Evolutionary conservation across 1,140 invertebrate species (phyloP), one percentile per base, ranked within the genome.

Genomic region (Drosophila novamexicana): DNA sequence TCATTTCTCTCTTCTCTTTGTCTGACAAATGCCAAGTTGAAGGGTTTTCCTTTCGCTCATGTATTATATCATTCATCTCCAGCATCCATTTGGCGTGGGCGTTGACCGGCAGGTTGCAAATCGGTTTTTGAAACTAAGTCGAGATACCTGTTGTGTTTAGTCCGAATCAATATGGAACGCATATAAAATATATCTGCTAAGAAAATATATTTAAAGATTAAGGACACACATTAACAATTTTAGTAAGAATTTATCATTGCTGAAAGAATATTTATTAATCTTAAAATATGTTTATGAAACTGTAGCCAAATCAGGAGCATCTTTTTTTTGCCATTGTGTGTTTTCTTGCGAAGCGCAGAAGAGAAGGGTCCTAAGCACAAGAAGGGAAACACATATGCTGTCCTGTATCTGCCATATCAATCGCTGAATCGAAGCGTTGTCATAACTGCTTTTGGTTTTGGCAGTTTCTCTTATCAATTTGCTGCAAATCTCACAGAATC

Each of bases 371-470:
- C 32, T 36, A 22, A 22, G 14, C 45, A 9, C n/a, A 16, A 49
- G 36, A 47, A 16, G 7, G 8, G n/a, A 1, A n/a, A 34, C 18
- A 37, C 14, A 57, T 42, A 49, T 36, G 58, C 4, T 74, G 52
- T 29, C 29, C 57, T 65, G 8, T 76, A 80, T 81, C 78, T 42
- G 29, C 5, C 59, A 69, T 70, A 88, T 86, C 76, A 77, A 86
- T 84, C 81, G 32, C 7, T 12, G 39, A 16, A 65, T 65, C 50
- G 40, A 54, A 36, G 32, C 59, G 81, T 65, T 85, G 78, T 75
- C 81, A 86, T 82, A 82, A 77, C 79, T 86, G 79, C 58, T 54
- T 88, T 80, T 86, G 83, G 71, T 84, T 89, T 81, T 78, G 77
- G 69, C 84, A 89, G 80, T 66, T 71, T 70, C 44, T 18, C 57